These are phyloP conservation scores for Aphis craccivora DNA, from an alignment of 1,140 invertebrate genomes.

Conservation along the genomic window DNA sequence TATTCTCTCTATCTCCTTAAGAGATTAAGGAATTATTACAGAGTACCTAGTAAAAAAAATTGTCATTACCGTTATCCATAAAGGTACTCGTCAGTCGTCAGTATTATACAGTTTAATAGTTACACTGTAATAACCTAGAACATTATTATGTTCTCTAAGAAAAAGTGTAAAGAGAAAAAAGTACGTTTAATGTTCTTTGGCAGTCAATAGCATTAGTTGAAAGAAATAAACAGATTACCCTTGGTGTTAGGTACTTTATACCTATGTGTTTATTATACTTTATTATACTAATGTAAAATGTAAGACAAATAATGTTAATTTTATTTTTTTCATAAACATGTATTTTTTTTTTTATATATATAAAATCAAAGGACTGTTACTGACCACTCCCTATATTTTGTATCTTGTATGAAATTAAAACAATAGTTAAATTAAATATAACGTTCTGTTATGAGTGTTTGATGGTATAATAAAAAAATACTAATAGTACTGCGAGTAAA, in stretches of 20 bases:
- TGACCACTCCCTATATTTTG: not conserved
- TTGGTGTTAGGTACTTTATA: not conserved
- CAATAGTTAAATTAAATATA: not conserved
- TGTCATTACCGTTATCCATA: not conserved
- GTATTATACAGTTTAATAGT: not conserved
- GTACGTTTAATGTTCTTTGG: not conserved
- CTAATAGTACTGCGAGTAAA: no score
- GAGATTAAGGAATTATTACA: not conserved
- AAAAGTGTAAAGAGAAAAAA: not conserved
- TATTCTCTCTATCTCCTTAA: not conserved
- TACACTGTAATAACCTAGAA: not conserved
- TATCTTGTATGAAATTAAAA: not conserved
- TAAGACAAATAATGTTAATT: not conserved
- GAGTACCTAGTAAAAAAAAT: not conserved
- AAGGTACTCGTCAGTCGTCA: not conserved
- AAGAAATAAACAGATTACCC: not conserved
- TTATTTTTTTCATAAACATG: not conserved
- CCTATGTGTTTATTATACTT: not conserved
- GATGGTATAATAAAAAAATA: not conserved
- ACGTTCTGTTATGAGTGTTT: not conserved
- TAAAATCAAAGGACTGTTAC: not conserved
- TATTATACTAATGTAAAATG: not conserved
- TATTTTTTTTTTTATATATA: not conserved
- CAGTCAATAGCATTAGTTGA: not conserved
- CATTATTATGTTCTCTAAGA: not conserved